Base-by-base conservation (phyloP, 2,797 vertebrate genomes). In the Tokudaia muenninki region DNA sequence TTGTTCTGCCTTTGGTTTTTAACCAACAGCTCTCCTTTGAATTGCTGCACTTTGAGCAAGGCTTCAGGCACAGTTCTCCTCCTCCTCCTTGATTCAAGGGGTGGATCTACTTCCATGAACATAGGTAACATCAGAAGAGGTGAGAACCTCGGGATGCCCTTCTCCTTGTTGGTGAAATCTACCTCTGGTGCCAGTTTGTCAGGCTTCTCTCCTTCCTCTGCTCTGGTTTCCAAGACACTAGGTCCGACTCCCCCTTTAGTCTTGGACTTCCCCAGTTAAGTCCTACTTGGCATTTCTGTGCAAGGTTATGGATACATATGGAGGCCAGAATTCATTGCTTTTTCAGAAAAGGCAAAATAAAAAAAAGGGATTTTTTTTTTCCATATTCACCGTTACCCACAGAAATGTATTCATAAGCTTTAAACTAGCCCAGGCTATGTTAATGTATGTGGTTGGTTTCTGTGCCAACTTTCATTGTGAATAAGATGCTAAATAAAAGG, bases 321-420 rank as follows among this genome's bases (percentile, higher is more conserved):
- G 95, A 98, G 98, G 97, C 97, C 97, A 98, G 98, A 98, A 98
- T 97, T 96, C 98, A 97, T 96, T 98, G 98, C 98, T 98, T 98
- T 98, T 99, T 98, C 96, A 90, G 97, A 98, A 98, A 98, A 96
- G 96, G 98, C 97, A 98, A 98, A 98, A 95, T 96, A 93, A 98
- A 97, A 98, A 41, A 97, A 98, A 98, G 97, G 97, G 97, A 96
- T 98, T 98, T 65, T 59, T 65, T 59, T 70, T 70, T 99, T 99
- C 98, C 98, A 98, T 98, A 98, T 98, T 98, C 98, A 98, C 98
- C 98, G 98, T 99, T 98, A 98, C 98, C 98, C 98, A 99, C 98
- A 99, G 98, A 98, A 99, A 98, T 98, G 98, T 98, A 98, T 98
- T 98, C 98, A 98, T 98, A 98, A 98, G 97, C 98, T 98, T 98